Percentiles rank a stretch among this genome's conserved stretches.
phyloP scores from a whole-genome alignment of 1,140 invertebrate genomes.

The Drusus annulatus region DNA sequence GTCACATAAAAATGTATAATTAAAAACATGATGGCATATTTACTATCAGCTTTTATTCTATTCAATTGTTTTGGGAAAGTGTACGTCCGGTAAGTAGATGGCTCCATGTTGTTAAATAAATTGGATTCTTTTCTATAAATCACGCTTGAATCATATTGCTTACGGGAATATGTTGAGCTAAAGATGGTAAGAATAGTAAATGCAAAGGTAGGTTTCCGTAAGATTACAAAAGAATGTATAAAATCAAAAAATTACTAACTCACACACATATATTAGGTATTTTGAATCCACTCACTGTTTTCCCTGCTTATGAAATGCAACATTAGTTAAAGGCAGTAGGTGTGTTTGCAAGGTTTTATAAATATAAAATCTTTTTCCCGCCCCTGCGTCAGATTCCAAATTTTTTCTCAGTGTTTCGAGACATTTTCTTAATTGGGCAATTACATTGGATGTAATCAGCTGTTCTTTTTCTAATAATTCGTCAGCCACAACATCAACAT shows the following conservation, averaged over 20 bases:
- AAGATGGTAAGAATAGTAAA: too few relatives aligned
- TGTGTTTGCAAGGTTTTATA: slow-evolving; percentile 82
- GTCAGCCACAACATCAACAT: slow-evolving; percentile 71
- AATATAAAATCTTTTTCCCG: slow-evolving; percentile 76
- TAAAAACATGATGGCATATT: too few relatives aligned
- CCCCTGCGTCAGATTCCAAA: slow-evolving; percentile 71
- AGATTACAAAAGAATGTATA: neutral
- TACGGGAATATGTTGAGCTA: too few relatives aligned
- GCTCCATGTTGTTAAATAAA: too few relatives aligned
- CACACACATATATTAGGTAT: too few relatives aligned
- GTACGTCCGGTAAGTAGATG: too few relatives aligned
- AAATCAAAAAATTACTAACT: neutral
- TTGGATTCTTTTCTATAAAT: too few relatives aligned
- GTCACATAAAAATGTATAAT: too few relatives aligned
- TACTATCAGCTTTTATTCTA: too few relatives aligned
- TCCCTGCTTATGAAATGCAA: slow-evolving; percentile 72
- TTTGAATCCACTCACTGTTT: slow-evolving; percentile 63
- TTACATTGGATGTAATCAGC: slow-evolving; percentile 70
- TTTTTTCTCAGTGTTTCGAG: slow-evolving; percentile 71
- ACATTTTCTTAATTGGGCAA: slow-evolving; percentile 64
- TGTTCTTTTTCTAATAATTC: slow-evolving; percentile 70
- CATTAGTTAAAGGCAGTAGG: slow-evolving; percentile 84
- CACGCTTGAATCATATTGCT: too few relatives aligned
- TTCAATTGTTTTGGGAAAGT: too few relatives aligned
- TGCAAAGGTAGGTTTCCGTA: too few relatives aligned